These are phyloP conservation scores for Arothron firmamentum DNA, from an alignment of 2,113 vertebrate species.

Conservation along the genomic window DNA sequence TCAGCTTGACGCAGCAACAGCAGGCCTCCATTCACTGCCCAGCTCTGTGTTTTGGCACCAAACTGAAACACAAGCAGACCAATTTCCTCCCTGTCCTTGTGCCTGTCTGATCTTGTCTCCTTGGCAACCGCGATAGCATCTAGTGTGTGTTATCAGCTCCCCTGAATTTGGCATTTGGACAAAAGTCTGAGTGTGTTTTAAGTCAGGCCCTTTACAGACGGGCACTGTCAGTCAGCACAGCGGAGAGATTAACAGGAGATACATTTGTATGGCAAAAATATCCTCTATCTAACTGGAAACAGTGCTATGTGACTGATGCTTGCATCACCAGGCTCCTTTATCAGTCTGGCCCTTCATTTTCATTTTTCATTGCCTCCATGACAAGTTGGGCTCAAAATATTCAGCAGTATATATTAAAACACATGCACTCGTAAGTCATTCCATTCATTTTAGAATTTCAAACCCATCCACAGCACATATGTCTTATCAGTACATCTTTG, in stretches of 20 bases:
- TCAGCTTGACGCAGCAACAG: slow-evolving; percentile 48
- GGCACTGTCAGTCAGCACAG: background rate
- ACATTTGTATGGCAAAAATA: background rate
- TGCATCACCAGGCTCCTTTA: background rate
- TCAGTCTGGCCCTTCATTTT: too few relatives aligned
- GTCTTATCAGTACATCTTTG: too few relatives aligned
- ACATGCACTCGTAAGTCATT: too few relatives aligned
- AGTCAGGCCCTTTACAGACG: background rate
- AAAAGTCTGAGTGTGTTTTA: slow-evolving; percentile 16
- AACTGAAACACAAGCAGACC: slow-evolving; percentile 34
- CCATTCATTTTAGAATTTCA: too few relatives aligned
- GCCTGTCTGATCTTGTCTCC: slow-evolving; percentile 64
- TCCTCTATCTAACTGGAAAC: background rate
- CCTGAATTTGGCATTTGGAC: slow-evolving; percentile 40
- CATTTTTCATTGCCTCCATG: too few relatives aligned
- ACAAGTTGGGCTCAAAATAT: too few relatives aligned
- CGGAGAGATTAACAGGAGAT: background rate
- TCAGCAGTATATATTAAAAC: too few relatives aligned
- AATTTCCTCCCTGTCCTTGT: slow-evolving; percentile 61
- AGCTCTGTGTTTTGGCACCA: slow-evolving; percentile 34
- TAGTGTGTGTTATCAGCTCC: slow-evolving; percentile 40
- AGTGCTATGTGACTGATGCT: too few relatives aligned
- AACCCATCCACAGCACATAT: too few relatives aligned
- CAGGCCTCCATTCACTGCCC: slow-evolving; percentile 37
- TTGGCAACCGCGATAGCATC: slow-evolving; percentile 71